These are phyloP conservation scores for Corythornis leucogaster DNA, from an alignment of 2,797 vertebrate genomes.

Conservation along the genomic window DNA sequence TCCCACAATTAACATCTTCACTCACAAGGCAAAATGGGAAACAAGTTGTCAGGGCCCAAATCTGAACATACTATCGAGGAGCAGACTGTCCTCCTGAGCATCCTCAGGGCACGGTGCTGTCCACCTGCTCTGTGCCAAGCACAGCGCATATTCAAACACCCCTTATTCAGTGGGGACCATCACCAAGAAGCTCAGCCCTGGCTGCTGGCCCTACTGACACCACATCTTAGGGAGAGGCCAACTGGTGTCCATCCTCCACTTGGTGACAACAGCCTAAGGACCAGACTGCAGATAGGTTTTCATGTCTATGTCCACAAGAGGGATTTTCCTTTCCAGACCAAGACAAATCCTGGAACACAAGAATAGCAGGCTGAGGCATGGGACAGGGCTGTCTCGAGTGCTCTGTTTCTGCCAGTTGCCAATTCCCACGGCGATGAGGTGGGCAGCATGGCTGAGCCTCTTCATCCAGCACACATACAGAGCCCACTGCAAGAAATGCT, in stretches of 20 bases:
- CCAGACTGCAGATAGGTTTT: not conserved
- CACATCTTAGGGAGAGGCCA: not conserved
- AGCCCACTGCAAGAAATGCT: not conserved
- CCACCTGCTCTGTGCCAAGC: not conserved
- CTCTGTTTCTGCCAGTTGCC: not conserved
- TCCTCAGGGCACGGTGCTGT: not conserved
- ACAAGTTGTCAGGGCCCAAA: not conserved
- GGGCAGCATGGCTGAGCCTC: not conserved
- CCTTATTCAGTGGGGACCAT: not conserved
- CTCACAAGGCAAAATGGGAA: not conserved
- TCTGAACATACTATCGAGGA: rapidly evolving
- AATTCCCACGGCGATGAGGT: rapidly evolving
- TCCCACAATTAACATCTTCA: not conserved
- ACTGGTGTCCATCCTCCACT: not conserved
- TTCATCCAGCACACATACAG: too few species aligned
- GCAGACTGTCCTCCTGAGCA: not conserved
- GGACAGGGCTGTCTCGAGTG: not conserved
- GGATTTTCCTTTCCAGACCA: not conserved
- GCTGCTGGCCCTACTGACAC: not conserved
- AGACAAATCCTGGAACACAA: not conserved
- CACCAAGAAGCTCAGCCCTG: not conserved
- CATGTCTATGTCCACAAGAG: not conserved
- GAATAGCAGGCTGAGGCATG: not conserved
- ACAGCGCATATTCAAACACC: not conserved
- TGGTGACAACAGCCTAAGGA: not conserved